phyloP scores from a whole-genome alignment of 2,888 invertebrate species.

The Agrochola lota region DNA sequence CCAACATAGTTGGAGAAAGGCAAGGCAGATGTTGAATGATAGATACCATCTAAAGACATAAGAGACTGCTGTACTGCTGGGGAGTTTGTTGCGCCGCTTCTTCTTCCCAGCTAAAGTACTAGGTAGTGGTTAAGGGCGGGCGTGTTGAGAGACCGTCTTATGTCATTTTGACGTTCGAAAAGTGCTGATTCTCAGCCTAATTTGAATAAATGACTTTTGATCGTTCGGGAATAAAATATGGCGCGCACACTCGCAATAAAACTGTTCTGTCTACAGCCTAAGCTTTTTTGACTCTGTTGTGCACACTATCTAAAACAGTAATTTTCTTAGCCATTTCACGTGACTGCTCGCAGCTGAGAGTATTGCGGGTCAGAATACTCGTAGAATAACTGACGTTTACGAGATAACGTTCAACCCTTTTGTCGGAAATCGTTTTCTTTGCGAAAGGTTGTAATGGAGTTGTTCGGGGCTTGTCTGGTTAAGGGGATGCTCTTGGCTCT shows the following conservation, averaged over 20 bases:
- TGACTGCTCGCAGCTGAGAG: conserved; percentile 57
- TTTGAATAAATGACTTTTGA: no score
- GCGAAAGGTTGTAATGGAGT: conserved; percentile 44
- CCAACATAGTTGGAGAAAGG: not conserved
- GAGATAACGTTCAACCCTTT: conserved; percentile 64
- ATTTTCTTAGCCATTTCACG: conserved; percentile 71
- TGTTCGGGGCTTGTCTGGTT: conserved; percentile 25
- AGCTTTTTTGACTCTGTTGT: not conserved
- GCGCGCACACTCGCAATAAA: not conserved
- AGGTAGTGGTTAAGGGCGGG: no score
- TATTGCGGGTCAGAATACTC: conserved; percentile 48
- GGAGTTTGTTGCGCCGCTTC: no score
- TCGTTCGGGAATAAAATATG: not conserved
- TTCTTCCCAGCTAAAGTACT: no score
- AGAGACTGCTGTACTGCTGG: no score
- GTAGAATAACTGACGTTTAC: conserved; percentile 55
- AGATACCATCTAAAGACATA: not conserved
- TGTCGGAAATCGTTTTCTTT: conserved; percentile 38
- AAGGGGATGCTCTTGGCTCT: not conserved
- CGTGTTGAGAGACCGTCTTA: no score
- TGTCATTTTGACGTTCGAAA: no score
- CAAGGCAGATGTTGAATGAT: not conserved
- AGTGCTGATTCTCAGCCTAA: no score
- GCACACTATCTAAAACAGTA: conserved; percentile 58
- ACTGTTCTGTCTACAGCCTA: not conserved